A percentile compares a stretch with the other conserved stretches of the same genome.
These are phyloP conservation scores for Apolygus lucorum DNA, from an alignment of 1,140 invertebrate species.

Conservation along the genomic window DNA sequence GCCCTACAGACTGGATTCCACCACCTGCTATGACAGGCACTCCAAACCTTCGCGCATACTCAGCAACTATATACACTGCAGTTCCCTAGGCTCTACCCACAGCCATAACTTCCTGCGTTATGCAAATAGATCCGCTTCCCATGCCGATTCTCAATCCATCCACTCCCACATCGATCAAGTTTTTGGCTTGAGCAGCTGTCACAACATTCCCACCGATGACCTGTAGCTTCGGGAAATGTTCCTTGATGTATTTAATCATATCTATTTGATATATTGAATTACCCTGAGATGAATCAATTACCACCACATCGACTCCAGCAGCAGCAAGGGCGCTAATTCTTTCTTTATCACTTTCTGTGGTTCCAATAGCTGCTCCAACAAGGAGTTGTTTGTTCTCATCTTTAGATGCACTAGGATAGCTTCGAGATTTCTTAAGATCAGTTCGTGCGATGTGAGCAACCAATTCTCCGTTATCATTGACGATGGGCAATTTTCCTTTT, in stretches of 20 bases:
- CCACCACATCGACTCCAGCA: conserved; percentile 95
- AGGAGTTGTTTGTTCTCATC: conserved; percentile 95
- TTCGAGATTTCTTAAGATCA: conserved; percentile 95
- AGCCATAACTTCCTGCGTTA: conserved; percentile 99
- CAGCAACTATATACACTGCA: conserved; percentile 85
- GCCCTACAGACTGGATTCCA: conserved; percentile 90
- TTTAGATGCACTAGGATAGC: conserved; percentile 94
- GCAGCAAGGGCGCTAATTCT: conserved; percentile 68
- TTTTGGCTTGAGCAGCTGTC: conserved; percentile 89
- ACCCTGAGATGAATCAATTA: conserved; percentile 97
- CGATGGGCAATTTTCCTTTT: conserved; percentile 93
- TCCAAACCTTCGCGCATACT: conserved; percentile 78
- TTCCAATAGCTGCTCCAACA: conserved; percentile 95
- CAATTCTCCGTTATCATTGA: conserved; percentile 82
- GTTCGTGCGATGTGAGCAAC: conserved; percentile 94
- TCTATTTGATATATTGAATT: conserved; percentile 94
- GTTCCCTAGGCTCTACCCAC: conserved; percentile 93
- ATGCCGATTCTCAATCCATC: conserved; percentile 95
- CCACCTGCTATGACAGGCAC: conserved; percentile 98
- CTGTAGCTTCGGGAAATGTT: conserved; percentile 79
- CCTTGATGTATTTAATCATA: conserved; percentile 90
- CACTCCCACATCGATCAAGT: conserved; percentile 92
- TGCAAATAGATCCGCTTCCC: conserved; percentile 98
- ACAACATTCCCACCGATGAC: conserved; percentile 97
- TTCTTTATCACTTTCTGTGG: conserved; percentile 71